These are phyloP conservation scores for Phortica variegata DNA, from an alignment of 1,140 invertebrate species.

Conservation along the genomic window DNA sequence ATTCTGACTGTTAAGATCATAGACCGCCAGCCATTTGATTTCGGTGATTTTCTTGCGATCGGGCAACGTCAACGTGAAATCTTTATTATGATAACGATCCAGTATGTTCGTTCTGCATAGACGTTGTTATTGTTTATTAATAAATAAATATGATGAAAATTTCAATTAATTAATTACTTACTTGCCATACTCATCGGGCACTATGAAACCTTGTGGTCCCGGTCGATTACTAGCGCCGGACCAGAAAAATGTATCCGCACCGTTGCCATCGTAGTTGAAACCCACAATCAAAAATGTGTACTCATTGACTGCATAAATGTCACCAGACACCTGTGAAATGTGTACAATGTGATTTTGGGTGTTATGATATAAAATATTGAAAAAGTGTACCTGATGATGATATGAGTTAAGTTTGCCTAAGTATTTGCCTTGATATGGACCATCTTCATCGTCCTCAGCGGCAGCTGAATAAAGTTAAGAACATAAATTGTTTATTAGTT, in stretches of 20 bases:
- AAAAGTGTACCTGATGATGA: slow-evolving; percentile 80
- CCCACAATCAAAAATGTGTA: slow-evolving; percentile 78
- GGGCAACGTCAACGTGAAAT: slow-evolving; percentile 79
- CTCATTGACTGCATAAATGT: slow-evolving; percentile 87
- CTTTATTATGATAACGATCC: slow-evolving; percentile 81
- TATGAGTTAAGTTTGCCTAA: slow-evolving; percentile 87
- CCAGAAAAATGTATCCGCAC: slow-evolving; percentile 90
- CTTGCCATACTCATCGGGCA: slow-evolving; percentile 85
- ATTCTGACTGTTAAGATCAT: slow-evolving; percentile 82
- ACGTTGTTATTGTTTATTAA: background rate
- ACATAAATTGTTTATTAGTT: background rate
- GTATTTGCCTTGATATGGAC: slow-evolving; percentile 76
- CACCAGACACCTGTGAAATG: slow-evolving; percentile 77
- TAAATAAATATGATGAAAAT: background rate
- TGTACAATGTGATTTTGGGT: background rate
- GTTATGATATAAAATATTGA: slow-evolving; percentile 15
- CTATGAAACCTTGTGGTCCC: slow-evolving; percentile 86
- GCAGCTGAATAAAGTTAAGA: slow-evolving; percentile 17
- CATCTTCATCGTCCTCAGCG: slow-evolving; percentile 61
- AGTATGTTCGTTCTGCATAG: slow-evolving; percentile 81
- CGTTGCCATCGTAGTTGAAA: slow-evolving; percentile 91
- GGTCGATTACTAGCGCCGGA: slow-evolving; percentile 83
- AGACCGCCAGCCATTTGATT: slow-evolving; percentile 88
- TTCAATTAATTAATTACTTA: slow-evolving; percentile 58
- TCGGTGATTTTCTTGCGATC: slow-evolving; percentile 85